These are phyloP conservation scores for Procapra przewalskii DNA, from an alignment of 2,113 vertebrate genomes.

Conservation along the genomic window DNA sequence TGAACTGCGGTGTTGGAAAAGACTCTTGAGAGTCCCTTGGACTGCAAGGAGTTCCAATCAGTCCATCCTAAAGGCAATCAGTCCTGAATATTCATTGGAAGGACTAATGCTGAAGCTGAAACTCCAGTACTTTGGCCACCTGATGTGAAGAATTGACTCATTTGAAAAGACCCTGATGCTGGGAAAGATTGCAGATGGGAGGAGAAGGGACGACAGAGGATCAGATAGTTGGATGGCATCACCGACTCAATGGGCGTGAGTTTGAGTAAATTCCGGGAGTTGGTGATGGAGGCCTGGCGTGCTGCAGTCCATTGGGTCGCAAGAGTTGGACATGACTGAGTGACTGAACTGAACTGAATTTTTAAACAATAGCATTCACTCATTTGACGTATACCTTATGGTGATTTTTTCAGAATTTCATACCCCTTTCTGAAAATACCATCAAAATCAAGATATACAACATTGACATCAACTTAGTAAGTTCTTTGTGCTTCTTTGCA, in stretches of 20 bases:
- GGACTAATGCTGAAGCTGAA: neutral
- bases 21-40: neutral
- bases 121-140: neutral
- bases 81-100: neutral
- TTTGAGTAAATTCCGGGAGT: neutral
- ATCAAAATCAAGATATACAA: neutral
- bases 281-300: neutral
- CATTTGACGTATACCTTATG: neutral
- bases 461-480: neutral
- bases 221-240: neutral
- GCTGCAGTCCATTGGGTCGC: neutral
- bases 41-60: neutral
- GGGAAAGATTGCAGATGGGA: neutral
- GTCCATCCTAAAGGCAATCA: neutral
- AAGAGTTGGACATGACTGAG: neutral
- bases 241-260: rapidly evolving
- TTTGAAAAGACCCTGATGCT: neutral
- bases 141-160: neutral
- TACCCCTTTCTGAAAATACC: neutral
- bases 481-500: neutral
- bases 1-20: neutral
- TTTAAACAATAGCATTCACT: neutral
- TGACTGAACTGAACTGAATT: neutral
- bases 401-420: neutral
- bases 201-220: neutral